Evolutionary conservation across 2,888 invertebrate genomes (phyloP), one percentile per base, ranked within the genome.

Genomic region (Cabera pusaria): DNA sequence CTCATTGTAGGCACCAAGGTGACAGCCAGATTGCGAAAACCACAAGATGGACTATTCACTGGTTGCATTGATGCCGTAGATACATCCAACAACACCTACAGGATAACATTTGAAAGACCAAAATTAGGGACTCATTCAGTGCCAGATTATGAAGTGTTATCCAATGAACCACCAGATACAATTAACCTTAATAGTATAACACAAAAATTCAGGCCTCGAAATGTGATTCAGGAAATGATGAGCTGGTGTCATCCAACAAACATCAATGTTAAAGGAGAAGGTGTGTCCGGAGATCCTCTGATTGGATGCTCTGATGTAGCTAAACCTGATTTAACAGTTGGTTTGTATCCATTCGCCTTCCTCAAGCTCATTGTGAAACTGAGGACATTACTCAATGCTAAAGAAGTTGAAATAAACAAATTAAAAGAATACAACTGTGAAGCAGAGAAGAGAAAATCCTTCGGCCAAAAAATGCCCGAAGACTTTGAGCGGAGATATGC

Each of bases 21-120:
- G 1, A 95, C 96, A 34, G 98, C 98, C 4, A 91, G 98, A 44
- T 81, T 98, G 54, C 91, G 98, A 12, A 94, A 94, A 72, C 98
- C 98, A 1, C 97, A 98, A 83, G 98, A 98, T 90, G 98, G 98
- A 2, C 90, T 98, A 27, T 98, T 97, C 64, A 97, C 96, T 25
- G 97, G 97, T 3, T 94, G 94, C 23, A 96, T 98, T 50, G 98
- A 98, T 86, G 98, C 98, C 17, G 96, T 98, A 9, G 98, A 99
- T 69, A 97, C 98, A 2, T 94, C 96, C 2, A 96, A 97, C 65
- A 97, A 97, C 63, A 96, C 97, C 4, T 99, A 99, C 76, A 91
- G 98, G 60, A 96, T 99, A 55, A 96, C 97, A 1, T 98, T 99
- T 86, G 98, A 98, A 77, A 91, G 97, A 31, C 93, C 93, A 22